These are phyloP conservation scores for Melanophora roralis DNA, from an alignment of 2,888 invertebrate genomes.

Conservation along the genomic window DNA sequence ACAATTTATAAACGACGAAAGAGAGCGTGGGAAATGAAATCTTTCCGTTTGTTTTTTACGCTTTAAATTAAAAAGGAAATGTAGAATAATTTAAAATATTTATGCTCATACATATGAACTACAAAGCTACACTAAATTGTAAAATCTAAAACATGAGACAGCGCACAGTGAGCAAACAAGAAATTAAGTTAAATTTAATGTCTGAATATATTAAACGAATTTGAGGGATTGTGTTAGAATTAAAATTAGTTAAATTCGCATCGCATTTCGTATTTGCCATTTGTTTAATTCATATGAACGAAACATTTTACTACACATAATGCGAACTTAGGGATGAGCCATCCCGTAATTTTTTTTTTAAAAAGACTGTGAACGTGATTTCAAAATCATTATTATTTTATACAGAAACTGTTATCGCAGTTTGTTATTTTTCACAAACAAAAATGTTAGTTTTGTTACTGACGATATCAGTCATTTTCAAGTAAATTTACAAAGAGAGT, in stretches of 20 bases:
- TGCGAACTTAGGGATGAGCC: too few relatives aligned
- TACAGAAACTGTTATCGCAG: too few relatives aligned
- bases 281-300: too few relatives aligned
- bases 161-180: conserved; percentile 20
- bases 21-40: conserved; percentile 54
- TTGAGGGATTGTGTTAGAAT: not conserved
- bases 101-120: conserved; percentile 29
- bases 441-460: not conserved
- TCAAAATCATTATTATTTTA: too few relatives aligned
- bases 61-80: conserved; percentile 58
- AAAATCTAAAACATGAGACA: not conserved
- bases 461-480: too few relatives aligned
- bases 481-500: not conserved
- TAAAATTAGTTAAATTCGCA: too few relatives aligned
- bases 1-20: too few relatives aligned
- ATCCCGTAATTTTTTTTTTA: too few relatives aligned
- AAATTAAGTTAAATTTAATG: conserved; percentile 27
- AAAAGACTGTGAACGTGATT: too few relatives aligned
- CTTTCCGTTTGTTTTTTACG: conserved; percentile 56
- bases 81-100: conserved; percentile 47
- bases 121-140: not conserved
- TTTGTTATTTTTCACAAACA: too few relatives aligned
- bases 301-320: too few relatives aligned
- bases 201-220: conserved; percentile 1
- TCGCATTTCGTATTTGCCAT: too few relatives aligned